Percentiles rank a stretch among this genome's conserved stretches.
Conservation (phyloP, 2,888 invertebrate genomes). For the Ennomos erosarius region DNA sequence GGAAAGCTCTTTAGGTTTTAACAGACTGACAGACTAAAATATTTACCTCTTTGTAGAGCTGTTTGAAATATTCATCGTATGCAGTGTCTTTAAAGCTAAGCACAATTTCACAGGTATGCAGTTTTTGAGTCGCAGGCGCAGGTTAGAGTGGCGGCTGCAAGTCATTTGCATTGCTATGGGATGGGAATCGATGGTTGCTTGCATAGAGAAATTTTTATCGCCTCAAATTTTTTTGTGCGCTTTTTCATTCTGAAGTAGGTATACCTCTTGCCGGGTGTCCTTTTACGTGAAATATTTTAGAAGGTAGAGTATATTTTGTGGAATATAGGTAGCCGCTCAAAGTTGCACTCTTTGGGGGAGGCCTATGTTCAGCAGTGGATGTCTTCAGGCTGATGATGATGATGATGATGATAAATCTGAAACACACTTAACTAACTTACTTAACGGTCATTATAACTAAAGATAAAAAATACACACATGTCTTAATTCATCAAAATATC, state of each 20-base stretch:
- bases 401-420: no score
- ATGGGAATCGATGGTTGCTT: conserved; percentile 27
- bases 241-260: not conserved
- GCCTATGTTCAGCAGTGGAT: no score
- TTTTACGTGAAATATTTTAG: no score
- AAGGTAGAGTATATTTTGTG: no score
- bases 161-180: conserved; percentile 41
- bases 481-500: not conserved
- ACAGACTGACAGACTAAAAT: conserved; percentile 7
- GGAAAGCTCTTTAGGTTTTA: no score
- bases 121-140: conserved; percentile 39
- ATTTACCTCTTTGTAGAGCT: conserved; percentile 4
- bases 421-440: no score
- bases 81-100: conserved; percentile 44
- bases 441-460: no score
- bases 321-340: no score
- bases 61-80: conserved; percentile 70
- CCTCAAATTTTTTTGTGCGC: not conserved
- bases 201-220: conserved; percentile 28
- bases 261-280: no score
- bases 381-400: no score
- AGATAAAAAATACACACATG: not conserved
- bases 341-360: no score
- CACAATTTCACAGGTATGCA: conserved; percentile 42
- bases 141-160: conserved; percentile 30